phyloP scores from a whole-genome alignment of 1,140 invertebrate genomes.

The Drosophila bocki region DNA sequence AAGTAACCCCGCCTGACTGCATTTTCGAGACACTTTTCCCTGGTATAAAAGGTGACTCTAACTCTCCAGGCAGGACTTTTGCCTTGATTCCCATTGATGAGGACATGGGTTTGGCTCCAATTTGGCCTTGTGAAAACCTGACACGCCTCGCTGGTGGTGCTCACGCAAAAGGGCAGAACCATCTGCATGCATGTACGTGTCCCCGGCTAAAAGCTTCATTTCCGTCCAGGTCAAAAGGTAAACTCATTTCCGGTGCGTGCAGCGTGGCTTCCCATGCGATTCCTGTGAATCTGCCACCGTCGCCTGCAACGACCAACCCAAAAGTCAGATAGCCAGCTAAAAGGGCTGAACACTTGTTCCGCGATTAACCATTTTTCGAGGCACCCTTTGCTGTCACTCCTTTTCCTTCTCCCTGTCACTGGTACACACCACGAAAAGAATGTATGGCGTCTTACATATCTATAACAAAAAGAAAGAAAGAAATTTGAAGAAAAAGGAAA shows the following conservation, averaged over 20 bases:
- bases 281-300: slow-evolving; percentile 1
- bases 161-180: background rate
- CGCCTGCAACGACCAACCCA: background rate
- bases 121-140: background rate
- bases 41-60: too few relatives aligned
- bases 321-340: background rate
- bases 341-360: slow-evolving; percentile 2
- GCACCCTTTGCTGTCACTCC: slow-evolving; percentile 14
- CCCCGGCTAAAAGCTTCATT: slow-evolving; percentile 33
- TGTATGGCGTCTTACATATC: background rate
- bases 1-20: background rate
- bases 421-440: background rate
- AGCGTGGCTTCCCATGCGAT: slow-evolving; percentile 8
- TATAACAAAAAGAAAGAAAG: background rate
- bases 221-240: slow-evolving; percentile 37
- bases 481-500: background rate
- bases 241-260: slow-evolving; percentile 27
- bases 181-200: slow-evolving; percentile 20
- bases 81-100: background rate
- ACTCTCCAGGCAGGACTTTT: too few relatives aligned
- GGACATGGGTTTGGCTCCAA: background rate
- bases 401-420: too few relatives aligned
- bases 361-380: background rate
- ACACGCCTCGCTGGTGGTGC: slow-evolving; percentile 2
- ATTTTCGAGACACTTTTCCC: background rate